These are phyloP conservation scores for Xyrauchen texanus DNA, from an alignment of 2,113 vertebrate genomes.

Conservation along the genomic window DNA sequence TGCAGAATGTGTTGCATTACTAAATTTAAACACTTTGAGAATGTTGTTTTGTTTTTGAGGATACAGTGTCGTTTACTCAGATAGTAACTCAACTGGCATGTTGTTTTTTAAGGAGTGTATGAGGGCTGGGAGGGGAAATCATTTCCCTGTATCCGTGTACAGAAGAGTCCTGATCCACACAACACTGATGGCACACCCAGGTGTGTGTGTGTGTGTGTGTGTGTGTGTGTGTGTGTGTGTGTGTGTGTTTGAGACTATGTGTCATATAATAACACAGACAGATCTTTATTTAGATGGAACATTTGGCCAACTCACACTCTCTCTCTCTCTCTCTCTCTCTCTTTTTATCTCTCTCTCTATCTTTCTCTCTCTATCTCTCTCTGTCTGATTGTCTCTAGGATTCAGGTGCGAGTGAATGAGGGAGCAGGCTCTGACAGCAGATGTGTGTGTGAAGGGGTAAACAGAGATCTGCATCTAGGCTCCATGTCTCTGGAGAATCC, in stretches of 20 bases:
- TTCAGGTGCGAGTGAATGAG: slow-evolving; percentile 72
- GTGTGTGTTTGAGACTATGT: too few relatives aligned
- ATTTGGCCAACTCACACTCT: too few relatives aligned
- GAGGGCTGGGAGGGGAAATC: slow-evolving; percentile 81
- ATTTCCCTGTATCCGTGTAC: slow-evolving; percentile 83
- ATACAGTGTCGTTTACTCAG: neutral
- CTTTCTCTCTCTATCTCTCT: too few relatives aligned
- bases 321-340: too few relatives aligned
- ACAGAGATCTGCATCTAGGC: slow-evolving; percentile 77
- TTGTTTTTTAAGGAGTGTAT: slow-evolving; percentile 74
- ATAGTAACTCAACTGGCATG: neutral
- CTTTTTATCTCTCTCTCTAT: too few relatives aligned
- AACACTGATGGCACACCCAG: slow-evolving; percentile 71
- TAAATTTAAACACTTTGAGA: too few relatives aligned
- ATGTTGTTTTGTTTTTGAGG: neutral
- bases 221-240: slow-evolving; percentile 65
- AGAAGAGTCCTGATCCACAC: slow-evolving; percentile 73
- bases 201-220: slow-evolving; percentile 62
- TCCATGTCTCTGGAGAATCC: slow-evolving; percentile 81
- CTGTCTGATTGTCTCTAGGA: slow-evolving; percentile 56
- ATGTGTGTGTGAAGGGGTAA: slow-evolving; percentile 68
- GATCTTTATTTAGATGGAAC: too few relatives aligned
- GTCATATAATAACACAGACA: too few relatives aligned
- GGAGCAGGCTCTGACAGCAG: slow-evolving; percentile 69
- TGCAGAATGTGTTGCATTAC: too few relatives aligned